These are phyloP conservation scores for Hyposoter dolosus DNA, from an alignment of 2,888 invertebrate genomes.

Conservation along the genomic window DNA sequence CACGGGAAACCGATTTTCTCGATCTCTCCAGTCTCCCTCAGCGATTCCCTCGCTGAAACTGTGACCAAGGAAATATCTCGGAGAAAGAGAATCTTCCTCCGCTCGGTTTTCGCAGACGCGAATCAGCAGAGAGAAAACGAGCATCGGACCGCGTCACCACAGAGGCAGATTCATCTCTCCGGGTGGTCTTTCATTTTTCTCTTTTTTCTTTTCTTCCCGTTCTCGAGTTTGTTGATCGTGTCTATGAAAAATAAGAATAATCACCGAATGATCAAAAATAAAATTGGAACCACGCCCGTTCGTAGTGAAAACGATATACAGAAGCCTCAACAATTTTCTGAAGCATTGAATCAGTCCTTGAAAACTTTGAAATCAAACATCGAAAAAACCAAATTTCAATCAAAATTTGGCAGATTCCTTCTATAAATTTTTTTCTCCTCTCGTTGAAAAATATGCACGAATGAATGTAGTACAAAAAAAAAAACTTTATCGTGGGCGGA, in stretches of 20 bases:
- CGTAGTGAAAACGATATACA: not conserved
- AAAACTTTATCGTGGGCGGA: not conserved
- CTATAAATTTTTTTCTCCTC: not conserved
- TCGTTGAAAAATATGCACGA: not conserved
- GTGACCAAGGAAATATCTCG: slow-evolving; percentile 18
- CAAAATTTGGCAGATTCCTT: not conserved
- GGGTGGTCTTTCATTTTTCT: slow-evolving; percentile 60
- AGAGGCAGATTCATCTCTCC: slow-evolving; percentile 53
- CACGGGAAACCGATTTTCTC: slow-evolving; percentile 53
- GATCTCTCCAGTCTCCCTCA: slow-evolving; percentile 29
- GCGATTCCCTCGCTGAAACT: slow-evolving; percentile 49
- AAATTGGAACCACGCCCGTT: not conserved
- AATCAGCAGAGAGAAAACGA: slow-evolving; percentile 52
- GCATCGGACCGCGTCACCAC: slow-evolving; percentile 51
- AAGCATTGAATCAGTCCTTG: too few species aligned
- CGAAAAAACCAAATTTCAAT: not conserved
- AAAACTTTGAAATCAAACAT: not conserved
- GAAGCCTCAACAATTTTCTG: not conserved
- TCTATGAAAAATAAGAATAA: not conserved
- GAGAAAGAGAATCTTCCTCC: slow-evolving; percentile 17
- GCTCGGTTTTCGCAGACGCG: slow-evolving; percentile 28
- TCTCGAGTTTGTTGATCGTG: slow-evolving; percentile 26
- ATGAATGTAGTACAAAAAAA: not conserved
- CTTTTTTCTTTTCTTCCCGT: slow-evolving; percentile 32
- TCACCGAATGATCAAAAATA: not conserved